phyloP scores from a whole-genome alignment of 1,140 invertebrate genomes.

The Orchesella cincta region DNA sequence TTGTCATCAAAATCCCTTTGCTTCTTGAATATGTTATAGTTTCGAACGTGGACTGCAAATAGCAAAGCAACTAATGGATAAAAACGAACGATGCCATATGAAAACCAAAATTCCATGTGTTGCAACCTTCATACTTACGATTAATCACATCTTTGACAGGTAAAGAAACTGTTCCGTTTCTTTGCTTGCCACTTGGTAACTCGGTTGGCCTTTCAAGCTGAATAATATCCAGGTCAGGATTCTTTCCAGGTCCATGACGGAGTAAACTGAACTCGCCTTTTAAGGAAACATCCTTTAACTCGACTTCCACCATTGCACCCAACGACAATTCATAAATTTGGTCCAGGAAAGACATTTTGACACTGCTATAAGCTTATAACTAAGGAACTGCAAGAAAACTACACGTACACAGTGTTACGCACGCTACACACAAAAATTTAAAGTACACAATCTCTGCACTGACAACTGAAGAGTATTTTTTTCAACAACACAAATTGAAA shows the following conservation, averaged over 20 bases:
- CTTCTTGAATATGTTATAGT: constrained; percentile 31
- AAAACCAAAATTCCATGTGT: no score
- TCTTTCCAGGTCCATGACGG: neutral
- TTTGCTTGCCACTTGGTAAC: constrained; percentile 18
- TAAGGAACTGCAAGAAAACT: no score
- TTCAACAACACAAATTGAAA: no score
- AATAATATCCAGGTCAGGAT: constrained; percentile 21
- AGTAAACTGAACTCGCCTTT: constrained; percentile 32
- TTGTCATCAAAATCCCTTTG: constrained; percentile 21
- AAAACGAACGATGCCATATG: neutral
- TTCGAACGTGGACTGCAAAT: constrained; percentile 32
- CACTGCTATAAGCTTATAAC: no score
- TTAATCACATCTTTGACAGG: constrained; percentile 31
- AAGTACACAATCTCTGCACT: no score
- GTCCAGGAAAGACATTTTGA: constrained; percentile 2
- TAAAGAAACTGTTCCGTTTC: neutral
- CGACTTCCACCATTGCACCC: constrained; percentile 33
- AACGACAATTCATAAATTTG: constrained; percentile 19
- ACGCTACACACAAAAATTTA: no score
- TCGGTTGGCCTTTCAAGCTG: constrained; percentile 27
- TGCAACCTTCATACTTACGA: no score
- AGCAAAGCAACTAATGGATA: neutral
- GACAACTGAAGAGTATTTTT: no score
- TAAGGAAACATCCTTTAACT: neutral
- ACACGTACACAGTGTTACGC: no score